phyloP scores from a whole-genome alignment of 1,140 invertebrate genomes.

The Lordiphosa mommai region DNA sequence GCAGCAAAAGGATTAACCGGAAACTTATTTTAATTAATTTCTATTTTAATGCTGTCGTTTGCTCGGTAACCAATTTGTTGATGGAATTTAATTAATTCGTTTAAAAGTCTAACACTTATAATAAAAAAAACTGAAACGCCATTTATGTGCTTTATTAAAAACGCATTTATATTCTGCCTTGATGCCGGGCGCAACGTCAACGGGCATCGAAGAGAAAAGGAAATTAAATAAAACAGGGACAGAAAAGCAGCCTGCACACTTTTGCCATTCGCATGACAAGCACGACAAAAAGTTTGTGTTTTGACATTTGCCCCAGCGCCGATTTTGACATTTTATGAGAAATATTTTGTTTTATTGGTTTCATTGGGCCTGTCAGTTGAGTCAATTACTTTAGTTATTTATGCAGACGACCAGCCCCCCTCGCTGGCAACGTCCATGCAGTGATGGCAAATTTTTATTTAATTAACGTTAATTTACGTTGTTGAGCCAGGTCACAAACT shows the following conservation, averaged over 20 bases:
- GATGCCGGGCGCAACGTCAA: too few relatives aligned
- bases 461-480: slow-evolving; percentile 63
- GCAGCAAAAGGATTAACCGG: too few relatives aligned
- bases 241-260: background rate
- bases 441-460: slow-evolving; percentile 55
- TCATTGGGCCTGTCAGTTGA: slow-evolving; percentile 28
- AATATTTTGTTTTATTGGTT: slow-evolving; percentile 48
- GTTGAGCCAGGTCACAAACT: too few relatives aligned
- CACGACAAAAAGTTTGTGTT: slow-evolving; percentile 32
- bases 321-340: slow-evolving; percentile 49
- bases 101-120: slow-evolving; percentile 22
- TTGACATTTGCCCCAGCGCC: slow-evolving; percentile 44
- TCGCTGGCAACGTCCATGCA: slow-evolving; percentile 5
- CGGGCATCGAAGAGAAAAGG: too few relatives aligned
- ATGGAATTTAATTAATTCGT: slow-evolving; percentile 47
- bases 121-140: slow-evolving; percentile 13
- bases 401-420: background rate
- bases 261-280: slow-evolving; percentile 13
- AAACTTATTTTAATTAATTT: slow-evolving; percentile 26
- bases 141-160: slow-evolving; percentile 51
- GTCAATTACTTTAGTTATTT: slow-evolving; percentile 29
- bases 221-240: too few relatives aligned
- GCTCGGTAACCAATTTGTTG: slow-evolving; percentile 18
- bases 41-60: slow-evolving; percentile 25
- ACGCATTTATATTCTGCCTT: slow-evolving; percentile 35